Evolutionary conservation across 2,797 vertebrate genomes (phyloP).

Genomic region (Muraenolepis orangiensis): DNA sequence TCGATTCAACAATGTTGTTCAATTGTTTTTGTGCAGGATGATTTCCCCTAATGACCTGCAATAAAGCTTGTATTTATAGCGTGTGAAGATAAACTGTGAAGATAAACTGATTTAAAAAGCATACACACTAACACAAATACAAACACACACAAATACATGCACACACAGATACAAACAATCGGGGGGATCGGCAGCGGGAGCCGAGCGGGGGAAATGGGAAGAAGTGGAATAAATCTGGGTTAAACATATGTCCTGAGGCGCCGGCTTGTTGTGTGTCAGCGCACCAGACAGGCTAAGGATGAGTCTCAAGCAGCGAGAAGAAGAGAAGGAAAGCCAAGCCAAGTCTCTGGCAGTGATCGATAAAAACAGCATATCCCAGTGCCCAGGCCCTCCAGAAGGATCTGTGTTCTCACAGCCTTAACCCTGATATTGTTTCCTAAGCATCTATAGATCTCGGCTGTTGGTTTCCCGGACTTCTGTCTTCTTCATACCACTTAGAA

Average conservation of each 20-base stretch:
- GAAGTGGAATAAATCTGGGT: background rate
- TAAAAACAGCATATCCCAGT: constrained; percentile 29
- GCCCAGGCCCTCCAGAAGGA: constrained; percentile 31
- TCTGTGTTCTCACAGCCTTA: constrained; percentile 30
- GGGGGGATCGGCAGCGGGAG: background rate
- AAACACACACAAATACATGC: too few relatives aligned
- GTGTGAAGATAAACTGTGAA: too few relatives aligned
- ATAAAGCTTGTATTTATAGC: too few relatives aligned
- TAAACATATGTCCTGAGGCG: background rate
- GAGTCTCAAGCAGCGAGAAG: constrained; percentile 10
- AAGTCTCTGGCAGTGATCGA: constrained; percentile 44
- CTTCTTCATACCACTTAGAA: too few relatives aligned
- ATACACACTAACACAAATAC: too few relatives aligned
- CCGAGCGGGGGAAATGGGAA: background rate
- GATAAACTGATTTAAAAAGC: too few relatives aligned
- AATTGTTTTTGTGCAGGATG: too few relatives aligned
- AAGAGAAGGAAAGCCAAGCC: constrained; percentile 30
- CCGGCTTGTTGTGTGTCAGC: background rate
- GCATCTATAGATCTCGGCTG: constrained; percentile 30
- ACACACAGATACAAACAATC: too few relatives aligned
- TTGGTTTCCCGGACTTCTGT: too few relatives aligned
- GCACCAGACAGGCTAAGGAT: constrained; percentile 22
- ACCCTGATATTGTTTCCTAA: constrained; percentile 25
- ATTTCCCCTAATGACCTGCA: too few relatives aligned
- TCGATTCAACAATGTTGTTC: too few relatives aligned